Percentiles rank a stretch among this genome's conserved stretches.
These are phyloP conservation scores for Trematomus bernacchii DNA, from an alignment of 2,797 vertebrate species.

Conservation along the genomic window DNA sequence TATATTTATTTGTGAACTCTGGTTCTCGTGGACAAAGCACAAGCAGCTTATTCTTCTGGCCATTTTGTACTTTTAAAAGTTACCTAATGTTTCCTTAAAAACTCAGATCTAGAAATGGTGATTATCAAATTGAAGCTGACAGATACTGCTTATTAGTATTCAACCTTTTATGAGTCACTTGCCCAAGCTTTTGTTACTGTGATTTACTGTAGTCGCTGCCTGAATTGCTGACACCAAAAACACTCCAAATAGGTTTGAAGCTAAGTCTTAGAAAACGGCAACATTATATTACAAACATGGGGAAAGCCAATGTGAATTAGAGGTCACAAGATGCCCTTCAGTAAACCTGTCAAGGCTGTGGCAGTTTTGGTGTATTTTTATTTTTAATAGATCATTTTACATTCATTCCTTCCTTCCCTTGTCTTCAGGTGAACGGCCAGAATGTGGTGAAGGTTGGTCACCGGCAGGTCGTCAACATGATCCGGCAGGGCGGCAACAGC, in stretches of 20 bases:
- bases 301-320: neutral
- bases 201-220: slow-evolving; percentile 39
- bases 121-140: slow-evolving; percentile 65
- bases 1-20: neutral
- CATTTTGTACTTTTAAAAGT: slow-evolving; percentile 49
- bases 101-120: slow-evolving; percentile 41
- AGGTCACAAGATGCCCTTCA: neutral
- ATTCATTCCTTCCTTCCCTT: neutral
- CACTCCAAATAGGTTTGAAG: neutral
- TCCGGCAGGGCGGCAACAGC: slow-evolving; percentile 94
- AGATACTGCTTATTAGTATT: slow-evolving; percentile 67
- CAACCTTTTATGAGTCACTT: slow-evolving; percentile 70
- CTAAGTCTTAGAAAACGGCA: neutral
- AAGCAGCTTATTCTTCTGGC: neutral
- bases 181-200: slow-evolving; percentile 46
- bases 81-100: slow-evolving; percentile 29
- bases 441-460: slow-evolving; percentile 96
- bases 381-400: neutral
- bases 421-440: slow-evolving; percentile 91
- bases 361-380: neutral
- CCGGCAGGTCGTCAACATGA: slow-evolving; percentile 96
- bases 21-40: neutral
- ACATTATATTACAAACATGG: neutral
- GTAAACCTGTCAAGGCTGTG: neutral
- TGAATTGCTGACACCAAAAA: slow-evolving; percentile 33